Conservation (phyloP, 2,888 invertebrate species). For the Eilema griseolum region DNA sequence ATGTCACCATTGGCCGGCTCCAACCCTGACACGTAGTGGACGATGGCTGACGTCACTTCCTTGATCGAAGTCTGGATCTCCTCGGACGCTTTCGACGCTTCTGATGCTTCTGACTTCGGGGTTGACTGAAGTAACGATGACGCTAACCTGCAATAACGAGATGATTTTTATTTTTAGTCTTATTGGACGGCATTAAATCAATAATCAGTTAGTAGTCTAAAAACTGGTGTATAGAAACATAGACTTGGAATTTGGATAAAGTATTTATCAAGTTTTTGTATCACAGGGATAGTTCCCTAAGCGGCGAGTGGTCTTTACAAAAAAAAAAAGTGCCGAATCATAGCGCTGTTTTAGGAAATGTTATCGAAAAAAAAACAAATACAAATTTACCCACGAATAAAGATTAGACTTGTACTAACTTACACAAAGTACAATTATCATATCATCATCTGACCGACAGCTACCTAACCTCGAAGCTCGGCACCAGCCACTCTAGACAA, state of each 20-base stretch:
- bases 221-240: too few species aligned
- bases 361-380: too few species aligned
- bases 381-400: too few species aligned
- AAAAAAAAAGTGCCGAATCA: background rate
- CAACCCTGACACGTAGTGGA: conserved; percentile 94
- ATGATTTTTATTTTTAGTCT: background rate
- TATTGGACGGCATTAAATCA: background rate
- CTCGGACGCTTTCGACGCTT: conserved; percentile 83
- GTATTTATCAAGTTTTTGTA: background rate
- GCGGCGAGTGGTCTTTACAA: background rate
- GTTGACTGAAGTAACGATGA: conserved; percentile 88
- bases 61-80: conserved; percentile 95
- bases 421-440: too few species aligned
- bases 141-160: conserved; percentile 85
- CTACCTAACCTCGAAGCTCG: too few species aligned
- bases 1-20: conserved; percentile 88
- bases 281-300: background rate
- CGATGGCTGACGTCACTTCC: conserved; percentile 97
- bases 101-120: conserved; percentile 66
- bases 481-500: too few species aligned
- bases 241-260: background rate
- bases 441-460: too few species aligned
- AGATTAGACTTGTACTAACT: too few species aligned
- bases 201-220: too few species aligned
- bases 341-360: too few species aligned